Evolutionary conservation across 2,888 invertebrate species (phyloP).

Genomic region (Beris chalybata): DNA sequence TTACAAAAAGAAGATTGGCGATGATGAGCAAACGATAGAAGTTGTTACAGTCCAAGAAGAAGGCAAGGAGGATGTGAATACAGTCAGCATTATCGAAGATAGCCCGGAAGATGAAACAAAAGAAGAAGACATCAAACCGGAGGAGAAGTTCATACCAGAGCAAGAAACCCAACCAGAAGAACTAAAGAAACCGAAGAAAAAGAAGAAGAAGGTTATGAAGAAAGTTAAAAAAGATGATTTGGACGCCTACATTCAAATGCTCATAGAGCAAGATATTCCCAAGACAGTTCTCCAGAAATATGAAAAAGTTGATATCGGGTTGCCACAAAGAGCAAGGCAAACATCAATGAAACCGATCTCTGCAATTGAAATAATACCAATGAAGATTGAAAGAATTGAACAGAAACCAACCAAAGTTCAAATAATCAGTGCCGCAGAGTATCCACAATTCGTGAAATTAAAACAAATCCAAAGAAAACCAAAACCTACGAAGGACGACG

Average conservation of each 20-base stretch:
- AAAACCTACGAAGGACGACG: slow-evolving; percentile 46
- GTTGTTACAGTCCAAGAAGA: slow-evolving; percentile 46
- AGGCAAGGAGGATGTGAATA: slow-evolving; percentile 47
- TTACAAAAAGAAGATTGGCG: slow-evolving; percentile 47
- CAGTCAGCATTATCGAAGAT: slow-evolving; percentile 44
- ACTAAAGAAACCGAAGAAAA: slow-evolving; percentile 46
- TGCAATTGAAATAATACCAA: slow-evolving; percentile 54
- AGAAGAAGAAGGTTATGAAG: slow-evolving; percentile 50
- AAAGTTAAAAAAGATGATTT: slow-evolving; percentile 53
- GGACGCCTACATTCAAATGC: slow-evolving; percentile 52
- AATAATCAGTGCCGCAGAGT: slow-evolving; percentile 61
- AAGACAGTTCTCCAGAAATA: slow-evolving; percentile 56
- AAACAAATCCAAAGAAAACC: slow-evolving; percentile 52
- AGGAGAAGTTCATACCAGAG: slow-evolving; percentile 36
- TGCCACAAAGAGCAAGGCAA: slow-evolving; percentile 46
- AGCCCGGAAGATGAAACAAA: slow-evolving; percentile 43
- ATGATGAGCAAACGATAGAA: slow-evolving; percentile 47
- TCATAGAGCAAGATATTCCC: slow-evolving; percentile 54
- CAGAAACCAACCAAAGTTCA: slow-evolving; percentile 64
- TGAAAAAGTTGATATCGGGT: slow-evolving; percentile 52
- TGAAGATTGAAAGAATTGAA: slow-evolving; percentile 65
- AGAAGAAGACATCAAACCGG: slow-evolving; percentile 39
- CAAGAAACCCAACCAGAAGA: slow-evolving; percentile 40
- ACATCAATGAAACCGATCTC: slow-evolving; percentile 43
- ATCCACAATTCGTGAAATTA: slow-evolving; percentile 68